These are phyloP conservation scores for Chloropsis cyanopogon DNA, from an alignment of 2,113 vertebrate genomes.

Conservation along the genomic window DNA sequence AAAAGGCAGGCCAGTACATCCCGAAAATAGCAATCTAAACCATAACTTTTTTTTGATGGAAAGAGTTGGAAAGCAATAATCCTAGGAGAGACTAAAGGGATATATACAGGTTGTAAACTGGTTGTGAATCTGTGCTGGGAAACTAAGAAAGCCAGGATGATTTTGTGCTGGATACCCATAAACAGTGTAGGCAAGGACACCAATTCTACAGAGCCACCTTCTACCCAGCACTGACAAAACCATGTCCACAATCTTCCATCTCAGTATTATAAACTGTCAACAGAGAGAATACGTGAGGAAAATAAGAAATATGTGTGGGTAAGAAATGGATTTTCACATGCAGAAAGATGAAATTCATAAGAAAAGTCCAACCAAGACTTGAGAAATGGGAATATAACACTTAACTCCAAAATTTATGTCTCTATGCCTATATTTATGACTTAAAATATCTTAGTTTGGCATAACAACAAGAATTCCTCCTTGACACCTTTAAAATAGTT, in stretches of 20 bases:
- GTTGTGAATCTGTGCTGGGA: not conserved
- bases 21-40: not conserved
- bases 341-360: not conserved
- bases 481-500: not conserved
- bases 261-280: not conserved
- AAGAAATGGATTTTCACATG: not conserved
- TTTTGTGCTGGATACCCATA: not conserved
- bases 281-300: not conserved
- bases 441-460: not conserved
- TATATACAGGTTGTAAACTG: not conserved
- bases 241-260: not conserved
- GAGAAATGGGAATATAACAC: not conserved
- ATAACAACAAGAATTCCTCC: not conserved
- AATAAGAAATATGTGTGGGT: not conserved
- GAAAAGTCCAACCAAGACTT: not conserved
- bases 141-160: not conserved
- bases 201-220: not conserved
- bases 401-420: not conserved
- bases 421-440: not conserved
- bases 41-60: not conserved
- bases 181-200: not conserved
- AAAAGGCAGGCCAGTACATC: not conserved
- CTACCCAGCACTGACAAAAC: not conserved
- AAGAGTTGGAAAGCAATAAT: not conserved
- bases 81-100: not conserved